These are phyloP conservation scores for Epizoanthus scotinus DNA, from an alignment of 92 coral and sea anemone species.

Conservation along the genomic window DNA sequence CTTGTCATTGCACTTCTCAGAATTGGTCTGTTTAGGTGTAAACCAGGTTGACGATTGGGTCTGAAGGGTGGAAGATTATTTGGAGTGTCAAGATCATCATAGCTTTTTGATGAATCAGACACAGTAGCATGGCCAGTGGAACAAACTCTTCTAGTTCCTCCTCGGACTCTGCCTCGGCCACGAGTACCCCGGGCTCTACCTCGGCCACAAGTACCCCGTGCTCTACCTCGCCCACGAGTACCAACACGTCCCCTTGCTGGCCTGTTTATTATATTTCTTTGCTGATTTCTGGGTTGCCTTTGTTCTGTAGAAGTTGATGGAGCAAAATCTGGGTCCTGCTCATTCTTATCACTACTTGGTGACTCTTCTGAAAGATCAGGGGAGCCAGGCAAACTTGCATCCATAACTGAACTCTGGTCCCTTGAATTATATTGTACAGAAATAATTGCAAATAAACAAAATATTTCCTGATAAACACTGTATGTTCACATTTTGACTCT, in stretches of 20 bases:
- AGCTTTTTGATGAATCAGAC: conserved; percentile 22
- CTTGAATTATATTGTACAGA: conserved; percentile 6
- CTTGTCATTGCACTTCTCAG: conserved; percentile 52
- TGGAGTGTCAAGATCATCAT: conserved; percentile 46
- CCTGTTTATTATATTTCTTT: conserved; percentile 1
- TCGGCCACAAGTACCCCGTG: neutral
- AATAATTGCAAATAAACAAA: conserved; percentile 1
- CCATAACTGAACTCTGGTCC: conserved; percentile 13
- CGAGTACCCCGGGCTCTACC: conserved; percentile 12
- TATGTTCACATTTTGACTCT: neutral
- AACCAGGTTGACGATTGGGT: conserved; percentile 57
- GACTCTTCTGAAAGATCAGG: conserved; percentile 18
- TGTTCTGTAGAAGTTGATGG: conserved; percentile 2
- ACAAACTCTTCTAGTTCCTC: conserved; percentile 23
- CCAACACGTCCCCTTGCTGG: neutral
- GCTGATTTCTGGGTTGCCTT: neutral
- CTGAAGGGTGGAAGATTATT: conserved; percentile 47
- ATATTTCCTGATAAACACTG: neutral
- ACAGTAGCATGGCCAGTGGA: conserved; percentile 1
- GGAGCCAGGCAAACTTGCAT: conserved; percentile 13
- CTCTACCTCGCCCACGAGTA: conserved; percentile 12
- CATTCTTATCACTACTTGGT: conserved; percentile 9
- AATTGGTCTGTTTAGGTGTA: conserved; percentile 50
- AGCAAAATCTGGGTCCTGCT: conserved; percentile 18
- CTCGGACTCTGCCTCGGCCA: conserved; percentile 33